Evolutionary conservation across 1,140 invertebrate genomes (phyloP).

Genomic region (Subanguina moxae): DNA sequence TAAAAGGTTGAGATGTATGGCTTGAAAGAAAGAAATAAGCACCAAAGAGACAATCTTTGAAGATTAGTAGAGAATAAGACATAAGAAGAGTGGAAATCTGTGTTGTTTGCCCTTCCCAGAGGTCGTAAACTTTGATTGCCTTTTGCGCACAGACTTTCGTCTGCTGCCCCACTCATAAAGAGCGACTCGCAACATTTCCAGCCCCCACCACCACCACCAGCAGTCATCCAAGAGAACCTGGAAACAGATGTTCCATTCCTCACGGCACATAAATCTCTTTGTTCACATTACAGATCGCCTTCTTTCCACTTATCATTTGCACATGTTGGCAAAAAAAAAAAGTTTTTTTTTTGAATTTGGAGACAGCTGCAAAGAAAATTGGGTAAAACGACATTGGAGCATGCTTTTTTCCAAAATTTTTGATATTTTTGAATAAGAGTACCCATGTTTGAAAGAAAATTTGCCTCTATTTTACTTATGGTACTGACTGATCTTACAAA

Average conservation of each 20-base stretch:
- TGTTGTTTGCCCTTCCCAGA: neutral
- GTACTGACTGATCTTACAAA: too few relatives aligned
- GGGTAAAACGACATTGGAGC: too few relatives aligned
- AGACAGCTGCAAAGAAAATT: too few relatives aligned
- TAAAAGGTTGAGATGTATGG: too few relatives aligned
- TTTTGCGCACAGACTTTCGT: slow-evolving; percentile 1
- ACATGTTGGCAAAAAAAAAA: too few relatives aligned
- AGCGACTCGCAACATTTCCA: neutral
- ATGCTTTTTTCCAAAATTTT: too few relatives aligned
- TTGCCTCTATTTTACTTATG: too few relatives aligned
- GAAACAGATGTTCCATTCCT: slow-evolving; percentile 4
- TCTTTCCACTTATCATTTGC: too few relatives aligned
- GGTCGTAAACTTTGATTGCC: slow-evolving; percentile 9
- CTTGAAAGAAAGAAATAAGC: neutral
- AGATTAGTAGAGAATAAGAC: neutral
- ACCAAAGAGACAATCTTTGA: neutral
- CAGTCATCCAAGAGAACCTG: neutral
- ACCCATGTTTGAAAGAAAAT: too few relatives aligned
- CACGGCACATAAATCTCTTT: neutral
- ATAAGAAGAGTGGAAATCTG: neutral
- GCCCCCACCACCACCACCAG: neutral
- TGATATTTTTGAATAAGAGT: too few relatives aligned
- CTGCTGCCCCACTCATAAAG: neutral
- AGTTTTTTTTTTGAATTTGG: too few relatives aligned
- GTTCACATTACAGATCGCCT: neutral